Conservation (phyloP, 2,888 invertebrate genomes). For the Patella depressa region DNA sequence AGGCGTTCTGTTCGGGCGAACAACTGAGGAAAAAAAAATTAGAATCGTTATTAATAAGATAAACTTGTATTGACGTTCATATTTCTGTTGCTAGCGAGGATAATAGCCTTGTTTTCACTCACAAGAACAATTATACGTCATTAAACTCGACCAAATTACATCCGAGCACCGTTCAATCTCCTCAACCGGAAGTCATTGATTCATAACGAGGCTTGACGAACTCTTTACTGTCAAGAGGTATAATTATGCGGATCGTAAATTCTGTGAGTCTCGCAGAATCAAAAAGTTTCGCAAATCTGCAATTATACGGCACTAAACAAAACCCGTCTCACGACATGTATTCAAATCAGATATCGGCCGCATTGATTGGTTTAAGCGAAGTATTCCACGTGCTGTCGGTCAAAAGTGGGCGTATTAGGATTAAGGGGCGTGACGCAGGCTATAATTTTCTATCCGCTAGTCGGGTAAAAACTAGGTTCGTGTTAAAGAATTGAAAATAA, state of each 20-base stretch:
- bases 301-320: no score
- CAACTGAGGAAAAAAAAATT: no score
- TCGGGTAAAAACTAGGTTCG: slow-evolving; percentile 9
- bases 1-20: no score
- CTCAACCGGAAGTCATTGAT: slow-evolving; percentile 3
- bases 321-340: no score
- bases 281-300: no score
- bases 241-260: slow-evolving; percentile 15
- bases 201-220: slow-evolving; percentile 13
- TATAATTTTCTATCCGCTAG: neutral
- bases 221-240: slow-evolving; percentile 16
- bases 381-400: slow-evolving; percentile 2
- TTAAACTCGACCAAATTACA: neutral
- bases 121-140: slow-evolving; percentile 4
- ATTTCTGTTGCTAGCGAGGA: neutral
- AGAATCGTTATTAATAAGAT: no score
- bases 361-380: no score
- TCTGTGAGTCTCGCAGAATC: no score
- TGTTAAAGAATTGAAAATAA: slow-evolving; percentile 9
- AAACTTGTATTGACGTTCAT: no score
- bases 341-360: no score
- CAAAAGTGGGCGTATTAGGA: neutral
- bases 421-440: slow-evolving; percentile 7
- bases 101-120: neutral
- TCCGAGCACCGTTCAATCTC: no score